Percentiles rank a stretch among this genome's conserved stretches.
These are phyloP conservation scores for Drosophila limbata DNA, from an alignment of 2,888 invertebrate species.

Conservation along the genomic window DNA sequence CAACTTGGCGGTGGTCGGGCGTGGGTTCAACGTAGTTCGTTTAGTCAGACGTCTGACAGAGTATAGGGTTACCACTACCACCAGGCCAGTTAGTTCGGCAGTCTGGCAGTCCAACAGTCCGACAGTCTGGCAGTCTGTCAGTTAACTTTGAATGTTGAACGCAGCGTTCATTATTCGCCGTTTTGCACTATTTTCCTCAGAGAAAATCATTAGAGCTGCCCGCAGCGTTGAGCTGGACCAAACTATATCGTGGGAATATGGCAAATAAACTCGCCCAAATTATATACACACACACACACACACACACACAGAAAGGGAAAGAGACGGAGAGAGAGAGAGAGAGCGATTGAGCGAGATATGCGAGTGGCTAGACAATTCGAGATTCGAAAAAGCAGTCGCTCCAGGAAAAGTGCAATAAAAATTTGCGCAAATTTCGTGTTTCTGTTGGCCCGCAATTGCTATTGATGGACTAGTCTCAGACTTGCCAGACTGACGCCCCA, in stretches of 20 bases:
- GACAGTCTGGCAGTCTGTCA: conserved; percentile 20
- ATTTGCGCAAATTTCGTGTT: conserved; percentile 80
- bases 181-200: conserved; percentile 77
- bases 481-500: conserved; percentile 68
- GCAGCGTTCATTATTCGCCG: conserved; percentile 75
- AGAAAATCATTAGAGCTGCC: conserved; percentile 76
- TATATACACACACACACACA: conserved; percentile 61
- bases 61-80: conserved; percentile 65
- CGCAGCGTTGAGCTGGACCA: conserved; percentile 64
- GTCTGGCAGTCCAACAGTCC: conserved; percentile 6
- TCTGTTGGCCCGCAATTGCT: conserved; percentile 79
- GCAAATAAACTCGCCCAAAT: conserved; percentile 82
- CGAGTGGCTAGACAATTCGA: conserved; percentile 58
- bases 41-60: conserved; percentile 10
- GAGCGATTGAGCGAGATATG: conserved; percentile 17
- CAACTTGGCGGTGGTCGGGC: conserved; percentile 54
- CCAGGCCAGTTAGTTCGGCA: conserved; percentile 2
- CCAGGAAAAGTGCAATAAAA: conserved; percentile 80
- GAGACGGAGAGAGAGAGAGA: conserved; percentile 11
- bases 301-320: conserved; percentile 19
- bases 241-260: conserved; percentile 84
- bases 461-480: conserved; percentile 56
- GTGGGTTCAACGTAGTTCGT: conserved; percentile 62
- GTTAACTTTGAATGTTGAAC: conserved; percentile 55
- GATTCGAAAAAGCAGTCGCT: conserved; percentile 54